These are phyloP conservation scores for Coptodon rendalli DNA, from an alignment of 2,113 vertebrate genomes.

Conservation along the genomic window DNA sequence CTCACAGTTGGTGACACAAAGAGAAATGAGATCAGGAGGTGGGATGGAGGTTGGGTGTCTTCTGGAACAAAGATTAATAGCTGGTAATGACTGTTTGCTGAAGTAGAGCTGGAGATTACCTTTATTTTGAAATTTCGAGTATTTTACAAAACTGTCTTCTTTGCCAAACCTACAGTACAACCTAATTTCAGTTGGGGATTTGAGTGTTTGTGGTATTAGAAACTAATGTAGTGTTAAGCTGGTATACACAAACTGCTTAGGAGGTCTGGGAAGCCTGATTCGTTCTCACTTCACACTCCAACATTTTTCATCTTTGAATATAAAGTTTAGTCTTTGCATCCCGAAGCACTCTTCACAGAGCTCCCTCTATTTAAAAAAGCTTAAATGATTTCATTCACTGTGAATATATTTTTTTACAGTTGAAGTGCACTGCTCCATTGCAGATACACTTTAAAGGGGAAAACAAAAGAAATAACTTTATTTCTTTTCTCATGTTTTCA, in stretches of 20 bases:
- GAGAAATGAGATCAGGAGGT: not conserved
- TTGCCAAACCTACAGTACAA: not conserved
- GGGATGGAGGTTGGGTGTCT: not conserved
- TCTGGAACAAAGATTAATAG: not conserved
- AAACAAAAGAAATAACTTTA: not conserved
- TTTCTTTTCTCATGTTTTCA: not conserved
- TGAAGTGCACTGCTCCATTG: not conserved
- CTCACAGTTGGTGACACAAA: constrained; percentile 9
- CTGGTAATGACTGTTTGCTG: not conserved
- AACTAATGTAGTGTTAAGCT: not conserved
- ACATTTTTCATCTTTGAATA: not conserved
- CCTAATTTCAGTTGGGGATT: not conserved
- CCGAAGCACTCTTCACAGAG: not conserved
- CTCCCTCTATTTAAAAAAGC: not conserved
- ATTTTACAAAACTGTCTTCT: not conserved
- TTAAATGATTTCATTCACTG: not conserved
- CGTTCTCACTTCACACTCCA: not conserved
- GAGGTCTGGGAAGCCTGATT: not conserved
- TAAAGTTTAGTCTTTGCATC: not conserved
- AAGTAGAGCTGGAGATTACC: not conserved
- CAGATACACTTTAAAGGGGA: not conserved
- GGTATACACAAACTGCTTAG: not conserved
- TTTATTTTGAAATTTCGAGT: not conserved
- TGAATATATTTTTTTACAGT: not conserved
- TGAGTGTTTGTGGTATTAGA: not conserved